Evolutionary conservation across 2,888 invertebrate species (phyloP), one percentile per base, ranked within the genome.

Genomic region (Aspidapion aeneum): DNA sequence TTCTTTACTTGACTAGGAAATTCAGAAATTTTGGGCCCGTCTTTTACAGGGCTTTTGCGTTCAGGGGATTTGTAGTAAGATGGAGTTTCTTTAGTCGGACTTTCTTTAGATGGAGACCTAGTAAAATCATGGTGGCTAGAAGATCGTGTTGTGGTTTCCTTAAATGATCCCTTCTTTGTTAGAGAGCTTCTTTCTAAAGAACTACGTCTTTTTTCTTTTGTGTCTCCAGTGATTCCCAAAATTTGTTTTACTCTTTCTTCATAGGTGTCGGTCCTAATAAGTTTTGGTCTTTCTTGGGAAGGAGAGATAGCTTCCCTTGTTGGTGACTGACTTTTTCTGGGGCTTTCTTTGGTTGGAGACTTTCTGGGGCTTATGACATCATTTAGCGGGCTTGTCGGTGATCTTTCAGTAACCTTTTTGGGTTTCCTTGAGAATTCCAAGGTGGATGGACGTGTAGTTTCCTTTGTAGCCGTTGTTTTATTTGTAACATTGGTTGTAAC

Each of bases 161-260:
- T 68, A 17, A 70, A 58, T 1, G 71, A 69, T 49, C 62, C 63
- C 50, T 69, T 66, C 55, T 68, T 70, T 7, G 35, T 35, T 12
- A 66, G 21, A 7, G 66, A 63, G 18, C 61, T 68, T 54, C 64
- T 67, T 49, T 73, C 72, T 21, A 73, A 63, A 57, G 70, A 68
- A 52, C 72, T 72, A 17, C 67, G 63, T 51, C 66, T 57, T 63
- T 66, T 69, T 64, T 72, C 71, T 21, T 68, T 74, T 1, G 74
- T 78, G 35, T 72, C 71, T 60, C 82, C 81, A 57, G 82, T 78
- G 81, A 90, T 86, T 1, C 90, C 90, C 50, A 90, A 80, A 70
- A 90, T 89, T 72, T 88, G 85, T 49, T 87, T 83, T 69, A 90
- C 90, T 35, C 89, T 82, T 75, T 90, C 89, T 76, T 90, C 90